Percentiles rank a stretch among this genome's conserved stretches.
phyloP scores from a whole-genome alignment of 2,888 invertebrate species.

The Caenorhabditis panamensis region DNA sequence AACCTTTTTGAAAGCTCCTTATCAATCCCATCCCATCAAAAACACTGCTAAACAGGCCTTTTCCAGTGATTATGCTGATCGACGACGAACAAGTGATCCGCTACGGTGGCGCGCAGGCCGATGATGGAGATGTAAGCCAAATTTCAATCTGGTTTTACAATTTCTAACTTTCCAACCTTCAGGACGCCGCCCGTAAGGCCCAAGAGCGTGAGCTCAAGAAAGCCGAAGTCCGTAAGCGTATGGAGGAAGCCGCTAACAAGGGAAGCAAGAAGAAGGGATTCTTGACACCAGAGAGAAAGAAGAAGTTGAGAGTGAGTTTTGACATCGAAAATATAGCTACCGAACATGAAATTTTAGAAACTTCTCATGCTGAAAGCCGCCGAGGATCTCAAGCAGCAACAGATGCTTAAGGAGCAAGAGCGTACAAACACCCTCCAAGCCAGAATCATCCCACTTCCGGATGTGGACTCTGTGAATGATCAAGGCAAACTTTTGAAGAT shows the following conservation, averaged over 20 bases:
- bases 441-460: slow-evolving; percentile 91
- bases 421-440: slow-evolving; percentile 95
- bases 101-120: slow-evolving; percentile 74
- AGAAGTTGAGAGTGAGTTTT: slow-evolving; percentile 93
- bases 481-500: slow-evolving; percentile 85
- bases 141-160: neutral
- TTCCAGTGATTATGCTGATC: slow-evolving; percentile 39
- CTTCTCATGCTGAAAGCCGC: slow-evolving; percentile 99
- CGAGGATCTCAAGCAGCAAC: slow-evolving; percentile 99
- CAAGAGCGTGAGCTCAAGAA: slow-evolving; percentile 98
- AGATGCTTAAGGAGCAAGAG: slow-evolving; percentile 98
- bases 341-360: slow-evolving; percentile 87
- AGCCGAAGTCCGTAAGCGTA: slow-evolving; percentile 94
- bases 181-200: slow-evolving; percentile 86
- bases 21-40: too few relatives aligned
- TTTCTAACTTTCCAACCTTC: slow-evolving; percentile 17
- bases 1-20: neutral
- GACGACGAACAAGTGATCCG: slow-evolving; percentile 69
- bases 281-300: slow-evolving; percentile 99
- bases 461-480: slow-evolving; percentile 89
- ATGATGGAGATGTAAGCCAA: slow-evolving; percentile 62
- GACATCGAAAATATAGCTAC: too few relatives aligned
- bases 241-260: slow-evolving; percentile 98
- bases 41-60: neutral
- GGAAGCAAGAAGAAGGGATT: slow-evolving; percentile 92